A percentile compares a stretch with the other conserved stretches of the same genome.
These are phyloP conservation scores for Clarias pachynema DNA, from an alignment of 2,797 vertebrate species.

Conservation along the genomic window DNA sequence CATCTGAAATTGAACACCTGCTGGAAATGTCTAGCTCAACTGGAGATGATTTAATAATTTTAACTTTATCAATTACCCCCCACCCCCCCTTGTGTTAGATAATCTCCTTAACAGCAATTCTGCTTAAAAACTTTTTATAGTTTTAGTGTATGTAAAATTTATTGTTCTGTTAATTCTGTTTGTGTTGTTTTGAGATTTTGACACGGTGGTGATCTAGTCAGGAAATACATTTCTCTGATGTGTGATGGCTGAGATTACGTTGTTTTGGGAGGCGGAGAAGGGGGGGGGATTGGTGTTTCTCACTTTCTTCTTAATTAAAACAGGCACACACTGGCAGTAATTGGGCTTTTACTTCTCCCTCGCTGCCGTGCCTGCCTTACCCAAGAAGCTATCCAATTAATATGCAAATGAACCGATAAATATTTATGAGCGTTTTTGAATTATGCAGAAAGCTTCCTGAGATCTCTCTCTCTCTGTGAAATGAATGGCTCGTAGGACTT, in stretches of 20 bases:
- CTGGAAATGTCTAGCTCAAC: not conserved
- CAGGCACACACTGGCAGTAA: constrained; percentile 80
- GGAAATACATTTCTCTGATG: constrained; percentile 38
- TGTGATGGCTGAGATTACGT: constrained; percentile 70
- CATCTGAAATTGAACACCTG: not conserved
- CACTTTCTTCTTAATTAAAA: constrained; percentile 82
- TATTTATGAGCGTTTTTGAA: constrained; percentile 87
- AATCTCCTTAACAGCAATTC: not conserved
- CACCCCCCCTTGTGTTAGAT: not conserved
- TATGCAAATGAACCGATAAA: constrained; percentile 91
- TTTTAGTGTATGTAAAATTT: not conserved
- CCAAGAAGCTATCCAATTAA: constrained; percentile 81
- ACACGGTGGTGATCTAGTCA: constrained; percentile 15
- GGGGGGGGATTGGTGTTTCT: constrained; percentile 69
- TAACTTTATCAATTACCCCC: too few relatives aligned
- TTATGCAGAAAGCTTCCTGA: constrained; percentile 89
- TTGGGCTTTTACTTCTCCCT: constrained; percentile 54
- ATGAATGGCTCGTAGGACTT: constrained; percentile 88
- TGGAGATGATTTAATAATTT: too few relatives aligned
- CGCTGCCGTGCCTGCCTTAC: constrained; percentile 53
- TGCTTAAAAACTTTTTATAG: not conserved
- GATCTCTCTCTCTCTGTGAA: constrained; percentile 71
- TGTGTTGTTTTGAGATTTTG: not conserved
- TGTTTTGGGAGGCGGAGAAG: constrained; percentile 52
- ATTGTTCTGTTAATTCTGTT: constrained; percentile 1